Conservation (phyloP, 2,113 vertebrate genomes). For the Epinephelus fuscoguttatus region DNA sequence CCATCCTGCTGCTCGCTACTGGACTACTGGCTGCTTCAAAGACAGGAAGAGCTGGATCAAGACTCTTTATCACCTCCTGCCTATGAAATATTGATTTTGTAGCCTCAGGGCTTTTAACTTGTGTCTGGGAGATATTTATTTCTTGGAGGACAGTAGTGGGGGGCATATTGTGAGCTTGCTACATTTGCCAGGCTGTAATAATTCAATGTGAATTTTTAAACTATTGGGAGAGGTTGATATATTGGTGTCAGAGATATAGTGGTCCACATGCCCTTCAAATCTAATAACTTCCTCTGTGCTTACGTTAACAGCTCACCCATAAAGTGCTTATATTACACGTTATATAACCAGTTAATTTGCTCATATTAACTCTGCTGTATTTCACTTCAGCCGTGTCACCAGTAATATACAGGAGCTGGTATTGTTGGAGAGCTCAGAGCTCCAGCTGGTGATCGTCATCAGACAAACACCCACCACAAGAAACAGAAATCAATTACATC, state of each 20-base stretch:
- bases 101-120: constrained; percentile 69
- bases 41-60: constrained; percentile 64
- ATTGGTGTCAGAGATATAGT: constrained; percentile 48
- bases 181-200: constrained; percentile 68
- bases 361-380: constrained; percentile 53
- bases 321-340: constrained; percentile 61
- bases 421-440: constrained; percentile 20
- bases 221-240: constrained; percentile 57
- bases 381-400: constrained; percentile 48
- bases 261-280: constrained; percentile 60
- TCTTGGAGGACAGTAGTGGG: constrained; percentile 28
- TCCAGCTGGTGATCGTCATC: constrained; percentile 31
- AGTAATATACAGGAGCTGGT: constrained; percentile 18
- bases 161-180: constrained; percentile 47
- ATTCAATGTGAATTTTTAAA: constrained; percentile 59
- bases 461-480: constrained; percentile 9
- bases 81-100: constrained; percentile 77
- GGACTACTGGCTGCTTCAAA: constrained; percentile 63
- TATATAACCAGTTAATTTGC: constrained; percentile 66
- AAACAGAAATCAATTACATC: constrained; percentile 36
- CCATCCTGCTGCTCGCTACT: constrained; percentile 59
- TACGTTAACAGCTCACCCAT: constrained; percentile 58
- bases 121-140: constrained; percentile 73
- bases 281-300: constrained; percentile 54
- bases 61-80: constrained; percentile 72